These are phyloP conservation scores for Meloidogyne exigua DNA, from an alignment of 1,140 invertebrate genomes.

Conservation along the genomic window DNA sequence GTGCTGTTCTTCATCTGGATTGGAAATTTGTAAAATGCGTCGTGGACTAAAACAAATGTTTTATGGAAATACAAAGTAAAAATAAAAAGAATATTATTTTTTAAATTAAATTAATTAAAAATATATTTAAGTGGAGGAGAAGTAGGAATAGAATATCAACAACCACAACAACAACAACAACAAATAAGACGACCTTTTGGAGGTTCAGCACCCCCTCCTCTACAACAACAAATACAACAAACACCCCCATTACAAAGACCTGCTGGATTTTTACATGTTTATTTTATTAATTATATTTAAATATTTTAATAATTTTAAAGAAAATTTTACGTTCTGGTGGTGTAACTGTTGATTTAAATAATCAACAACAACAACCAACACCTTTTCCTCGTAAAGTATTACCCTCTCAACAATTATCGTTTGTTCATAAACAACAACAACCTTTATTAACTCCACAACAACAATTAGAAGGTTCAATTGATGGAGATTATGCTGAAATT, in stretches of 20 bases:
- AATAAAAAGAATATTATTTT: neutral
- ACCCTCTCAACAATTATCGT: neutral
- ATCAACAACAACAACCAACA: constrained; percentile 1
- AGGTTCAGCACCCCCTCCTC: neutral
- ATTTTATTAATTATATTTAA: neutral
- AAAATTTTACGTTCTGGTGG: constrained; percentile 27
- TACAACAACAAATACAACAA: constrained; percentile 3
- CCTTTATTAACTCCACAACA: neutral
- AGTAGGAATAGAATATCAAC: constrained; percentile 2
- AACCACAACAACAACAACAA: constrained; percentile 3
- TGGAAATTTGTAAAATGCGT: constrained; percentile 17
- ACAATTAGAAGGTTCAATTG: neutral
- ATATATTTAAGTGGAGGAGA: neutral
- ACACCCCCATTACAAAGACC: constrained; percentile 22
- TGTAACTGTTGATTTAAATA: constrained; percentile 19
- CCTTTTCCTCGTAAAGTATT: constrained; percentile 1
- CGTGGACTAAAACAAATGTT: constrained; percentile 26
- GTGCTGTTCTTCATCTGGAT: neutral
- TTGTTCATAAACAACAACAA: neutral
- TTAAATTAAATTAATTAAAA: neutral
- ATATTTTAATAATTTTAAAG: constrained; percentile 13
- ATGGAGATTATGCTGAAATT: neutral
- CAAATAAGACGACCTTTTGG: neutral
- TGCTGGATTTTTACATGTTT: constrained; percentile 27
- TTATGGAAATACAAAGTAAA: constrained; percentile 24